Evolutionary conservation across 2,888 invertebrate genomes (phyloP).

Genomic region (Leptinotarsa haldemani): DNA sequence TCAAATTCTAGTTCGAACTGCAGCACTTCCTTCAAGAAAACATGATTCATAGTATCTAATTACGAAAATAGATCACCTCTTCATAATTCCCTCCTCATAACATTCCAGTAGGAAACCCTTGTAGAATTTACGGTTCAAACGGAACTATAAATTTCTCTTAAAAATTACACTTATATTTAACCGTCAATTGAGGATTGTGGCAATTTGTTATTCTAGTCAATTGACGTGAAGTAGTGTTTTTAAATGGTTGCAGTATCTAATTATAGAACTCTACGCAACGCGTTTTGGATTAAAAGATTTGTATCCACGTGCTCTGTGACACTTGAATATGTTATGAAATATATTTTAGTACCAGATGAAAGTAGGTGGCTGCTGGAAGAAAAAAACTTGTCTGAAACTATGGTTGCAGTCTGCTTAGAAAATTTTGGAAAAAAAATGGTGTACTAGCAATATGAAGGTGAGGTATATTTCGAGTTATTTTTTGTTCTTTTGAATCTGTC

Average conservation of each 20-base stretch:
- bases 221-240: constrained; percentile 27
- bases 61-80: neutral
- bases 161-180: constrained; percentile 20
- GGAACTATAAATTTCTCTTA: constrained; percentile 10
- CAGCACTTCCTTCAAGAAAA: neutral
- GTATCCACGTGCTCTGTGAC: constrained; percentile 28
- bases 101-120: neutral
- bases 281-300: constrained; percentile 31
- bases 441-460: no score
- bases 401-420: no score
- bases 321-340: constrained; percentile 13
- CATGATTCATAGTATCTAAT: neutral
- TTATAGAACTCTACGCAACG: constrained; percentile 30
- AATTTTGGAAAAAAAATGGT: no score
- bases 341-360: constrained; percentile 9
- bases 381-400: neutral
- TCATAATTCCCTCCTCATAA: neutral
- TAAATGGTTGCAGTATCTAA: constrained; percentile 32
- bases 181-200: constrained; percentile 36
- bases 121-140: neutral
- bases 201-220: constrained; percentile 32
- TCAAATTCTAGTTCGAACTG: neutral
- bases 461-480: no score
- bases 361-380: neutral
- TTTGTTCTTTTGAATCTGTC: no score